Percentiles rank a stretch among this genome's conserved stretches.
Conservation (phyloP, 1,140 invertebrate genomes). For the Centruroides sculpturatus region DNA sequence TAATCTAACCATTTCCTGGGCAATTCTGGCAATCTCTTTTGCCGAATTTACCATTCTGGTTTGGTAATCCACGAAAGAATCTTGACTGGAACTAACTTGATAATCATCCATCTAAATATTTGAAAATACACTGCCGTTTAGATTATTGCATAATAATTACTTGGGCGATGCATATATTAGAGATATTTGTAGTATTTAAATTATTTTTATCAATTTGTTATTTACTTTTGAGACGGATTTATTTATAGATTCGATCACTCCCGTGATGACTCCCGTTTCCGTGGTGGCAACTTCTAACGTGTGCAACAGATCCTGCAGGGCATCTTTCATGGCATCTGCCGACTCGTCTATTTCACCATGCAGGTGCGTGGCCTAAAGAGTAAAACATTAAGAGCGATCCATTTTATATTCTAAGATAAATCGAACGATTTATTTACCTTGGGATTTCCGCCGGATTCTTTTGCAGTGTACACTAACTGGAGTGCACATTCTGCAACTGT, state of each 20-base stretch:
- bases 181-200: too few species aligned
- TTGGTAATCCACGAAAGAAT: slow-evolving; percentile 84
- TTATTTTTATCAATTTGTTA: too few species aligned
- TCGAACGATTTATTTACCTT: slow-evolving; percentile 33
- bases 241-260: slow-evolving; percentile 78
- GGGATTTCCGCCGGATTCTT: slow-evolving; percentile 85
- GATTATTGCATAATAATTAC: too few species aligned
- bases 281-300: slow-evolving; percentile 71
- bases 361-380: slow-evolving; percentile 46
- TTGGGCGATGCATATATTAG: too few species aligned
- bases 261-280: slow-evolving; percentile 55
- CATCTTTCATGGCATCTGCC: slow-evolving; percentile 57
- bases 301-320: slow-evolving; percentile 61
- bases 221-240: slow-evolving; percentile 60
- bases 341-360: slow-evolving; percentile 74
- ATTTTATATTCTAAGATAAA: too few species aligned
- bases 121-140: too few species aligned
- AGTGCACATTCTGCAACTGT: slow-evolving; percentile 81
- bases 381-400: not conserved
- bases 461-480: slow-evolving; percentile 68
- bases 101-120: slow-evolving; percentile 28
- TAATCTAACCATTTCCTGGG: slow-evolving; percentile 74
- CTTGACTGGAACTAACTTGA: slow-evolving; percentile 21
- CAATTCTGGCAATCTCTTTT: slow-evolving; percentile 83
- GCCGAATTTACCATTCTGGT: slow-evolving; percentile 86